A percentile compares a stretch with the other conserved stretches of the same genome.
These are phyloP conservation scores for Heliocidaris erythrogramma DNA, from an alignment of 35 echinoderm and acorn worm genomes.

Conservation along the genomic window DNA sequence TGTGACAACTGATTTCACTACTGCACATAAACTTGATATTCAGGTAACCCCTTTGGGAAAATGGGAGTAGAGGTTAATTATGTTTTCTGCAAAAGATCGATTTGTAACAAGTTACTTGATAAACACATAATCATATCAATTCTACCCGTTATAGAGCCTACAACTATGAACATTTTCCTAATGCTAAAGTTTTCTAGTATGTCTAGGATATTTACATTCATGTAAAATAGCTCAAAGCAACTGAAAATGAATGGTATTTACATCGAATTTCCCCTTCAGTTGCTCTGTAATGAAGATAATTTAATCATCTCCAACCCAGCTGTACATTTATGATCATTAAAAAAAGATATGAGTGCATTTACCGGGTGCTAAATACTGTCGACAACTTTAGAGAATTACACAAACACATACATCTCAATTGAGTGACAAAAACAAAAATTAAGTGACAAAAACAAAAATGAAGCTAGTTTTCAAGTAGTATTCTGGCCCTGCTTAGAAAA, in stretches of 20 bases:
- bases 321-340: not conserved
- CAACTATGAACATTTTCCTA: not conserved
- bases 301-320: not conserved
- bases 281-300: not conserved
- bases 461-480: too few species aligned
- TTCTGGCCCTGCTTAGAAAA: too few species aligned
- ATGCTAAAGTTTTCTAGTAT: not conserved
- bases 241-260: not conserved
- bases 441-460: too few species aligned
- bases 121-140: not conserved
- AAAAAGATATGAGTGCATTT: too few species aligned
- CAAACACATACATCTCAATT: too few species aligned
- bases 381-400: too few species aligned
- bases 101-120: not conserved
- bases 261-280: not conserved
- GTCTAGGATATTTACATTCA: not conserved
- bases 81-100: not conserved
- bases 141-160: conserved; percentile 16
- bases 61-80: not conserved
- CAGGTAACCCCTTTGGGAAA: not conserved
- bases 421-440: too few species aligned
- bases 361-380: too few species aligned
- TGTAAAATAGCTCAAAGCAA: conserved; percentile 3
- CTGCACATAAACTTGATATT: not conserved
- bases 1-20: not conserved